A percentile compares a stretch with the other conserved stretches of the same genome.
Conservation (phyloP, 2,797 vertebrate species). For the Psittacula derbiana region DNA sequence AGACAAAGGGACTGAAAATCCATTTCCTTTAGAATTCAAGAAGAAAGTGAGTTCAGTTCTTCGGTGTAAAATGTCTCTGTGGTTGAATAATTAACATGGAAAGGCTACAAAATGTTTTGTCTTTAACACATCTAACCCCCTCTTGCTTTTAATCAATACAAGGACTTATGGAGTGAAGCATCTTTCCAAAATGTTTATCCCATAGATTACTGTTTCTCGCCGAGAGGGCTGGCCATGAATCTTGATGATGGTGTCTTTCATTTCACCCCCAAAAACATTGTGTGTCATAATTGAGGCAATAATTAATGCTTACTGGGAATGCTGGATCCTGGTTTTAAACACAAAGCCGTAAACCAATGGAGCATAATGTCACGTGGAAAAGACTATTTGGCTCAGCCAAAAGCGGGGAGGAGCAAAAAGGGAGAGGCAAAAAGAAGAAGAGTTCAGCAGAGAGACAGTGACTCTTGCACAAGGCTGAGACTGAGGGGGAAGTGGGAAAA, state of each 20-base stretch:
- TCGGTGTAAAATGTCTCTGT: constrained; percentile 36
- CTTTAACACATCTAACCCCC: background rate
- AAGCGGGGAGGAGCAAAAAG: background rate
- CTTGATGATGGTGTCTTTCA: background rate
- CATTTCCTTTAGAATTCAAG: constrained; percentile 13
- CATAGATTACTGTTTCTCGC: background rate
- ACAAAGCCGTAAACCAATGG: constrained; percentile 13
- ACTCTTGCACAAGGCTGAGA: background rate
- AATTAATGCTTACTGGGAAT: constrained; percentile 30
- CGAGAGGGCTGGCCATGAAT: background rate
- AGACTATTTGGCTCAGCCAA: background rate
- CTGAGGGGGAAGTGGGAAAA: constrained; percentile 44
- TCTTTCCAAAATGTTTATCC: constrained; percentile 17
- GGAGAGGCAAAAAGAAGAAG: background rate
- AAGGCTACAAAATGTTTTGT: constrained; percentile 31
- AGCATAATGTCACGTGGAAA: background rate
- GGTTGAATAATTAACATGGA: constrained; percentile 36
- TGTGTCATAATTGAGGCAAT: constrained; percentile 13
- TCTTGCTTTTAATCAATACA: constrained; percentile 42
- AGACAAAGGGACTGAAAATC: background rate
- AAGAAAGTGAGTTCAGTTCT: constrained; percentile 38
- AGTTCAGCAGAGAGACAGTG: background rate
- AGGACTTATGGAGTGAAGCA: background rate
- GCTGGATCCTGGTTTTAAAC: background rate
- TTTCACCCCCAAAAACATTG: background rate